phyloP scores from a whole-genome alignment of 2,888 invertebrate species.

The Hydrotaea diabolus region DNA sequence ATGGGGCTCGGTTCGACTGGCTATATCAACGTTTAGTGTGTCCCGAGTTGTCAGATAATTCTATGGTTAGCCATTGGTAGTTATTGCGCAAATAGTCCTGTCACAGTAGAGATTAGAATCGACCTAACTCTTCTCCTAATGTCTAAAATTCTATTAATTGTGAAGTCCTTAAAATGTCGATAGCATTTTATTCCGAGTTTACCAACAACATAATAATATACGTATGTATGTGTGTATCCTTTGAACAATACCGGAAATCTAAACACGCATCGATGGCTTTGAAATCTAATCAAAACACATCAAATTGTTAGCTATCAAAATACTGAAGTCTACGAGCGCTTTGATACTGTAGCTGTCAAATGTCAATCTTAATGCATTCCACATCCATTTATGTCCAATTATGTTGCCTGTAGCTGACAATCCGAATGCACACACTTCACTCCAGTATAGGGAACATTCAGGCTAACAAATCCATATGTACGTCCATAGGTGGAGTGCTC shows the following conservation, averaged over 20 bases:
- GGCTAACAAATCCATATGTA: neutral
- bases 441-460: neutral
- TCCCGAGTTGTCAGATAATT: no score
- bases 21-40: no score
- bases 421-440: conserved; percentile 10
- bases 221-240: no score
- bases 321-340: conserved; percentile 40
- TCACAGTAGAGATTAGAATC: no score
- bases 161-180: no score
- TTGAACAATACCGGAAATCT: neutral
- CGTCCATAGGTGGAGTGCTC: neutral
- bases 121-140: no score
- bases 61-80: no score
- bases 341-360: conserved; percentile 48
- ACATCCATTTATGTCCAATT: conserved; percentile 31
- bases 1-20: no score
- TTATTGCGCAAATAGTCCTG: no score
- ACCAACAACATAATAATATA: no score
- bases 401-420: conserved; percentile 45
- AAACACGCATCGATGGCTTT: conserved; percentile 1
- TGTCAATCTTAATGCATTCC: conserved; percentile 48
- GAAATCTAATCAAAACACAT: conserved; percentile 52
- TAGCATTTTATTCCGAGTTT: no score
- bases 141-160: no score
- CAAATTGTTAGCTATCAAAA: conserved; percentile 49